Base-by-base conservation (phyloP, 2,113 vertebrate genomes). In the Malurus alboscapulatus region DNA sequence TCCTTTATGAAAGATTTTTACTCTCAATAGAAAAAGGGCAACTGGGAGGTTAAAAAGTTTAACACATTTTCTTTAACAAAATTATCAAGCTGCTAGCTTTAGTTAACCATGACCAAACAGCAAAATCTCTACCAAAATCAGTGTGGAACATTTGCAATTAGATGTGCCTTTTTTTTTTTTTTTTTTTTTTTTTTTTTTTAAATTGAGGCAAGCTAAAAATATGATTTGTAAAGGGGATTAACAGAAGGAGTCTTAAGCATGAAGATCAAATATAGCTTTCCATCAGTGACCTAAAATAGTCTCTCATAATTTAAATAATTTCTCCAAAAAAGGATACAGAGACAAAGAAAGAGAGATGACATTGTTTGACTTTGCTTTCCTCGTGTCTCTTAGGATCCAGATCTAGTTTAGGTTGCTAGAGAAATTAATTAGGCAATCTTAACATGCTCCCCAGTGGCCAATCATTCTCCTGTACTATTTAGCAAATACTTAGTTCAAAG, bases 361-460 rank as follows among this genome's bases (percentile, higher is more conserved):
- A 74, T 67, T 76, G 38, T 80, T 71, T 84, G 87, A 87, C 93
- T 92, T 95, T 91, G 58, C 87, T 88, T 88, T 78, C 11, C 17
- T 77, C 76, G 8, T 17, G 4, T 86, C 72, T 93, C 68, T 75
- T 50, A 75, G 61, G 95, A 69, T 11, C 4, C 20, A 78, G 55
- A 93, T 89, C 90, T 89, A 58, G 59, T 88, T 96, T 93, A 89
- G 58, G n/a, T 84, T 94, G 78, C 85, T 40, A 91, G 77, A 72
- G 36, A 81, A 92, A 92, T 96, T 96, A 96, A 95, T 95, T 93
- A 95, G 80, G 75, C 36, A 84, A 76, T 45, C 62, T 62, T 84
- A 81, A 59, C 54, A 20, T 78, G 47, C 21, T 90, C 69, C 88
- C 80, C 27, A 42, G 74, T 57, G 84, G 61, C 76, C 36, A 67